Evolutionary conservation across 2,797 vertebrate genomes (phyloP).

Genomic region (Acridotheres tristis): DNA sequence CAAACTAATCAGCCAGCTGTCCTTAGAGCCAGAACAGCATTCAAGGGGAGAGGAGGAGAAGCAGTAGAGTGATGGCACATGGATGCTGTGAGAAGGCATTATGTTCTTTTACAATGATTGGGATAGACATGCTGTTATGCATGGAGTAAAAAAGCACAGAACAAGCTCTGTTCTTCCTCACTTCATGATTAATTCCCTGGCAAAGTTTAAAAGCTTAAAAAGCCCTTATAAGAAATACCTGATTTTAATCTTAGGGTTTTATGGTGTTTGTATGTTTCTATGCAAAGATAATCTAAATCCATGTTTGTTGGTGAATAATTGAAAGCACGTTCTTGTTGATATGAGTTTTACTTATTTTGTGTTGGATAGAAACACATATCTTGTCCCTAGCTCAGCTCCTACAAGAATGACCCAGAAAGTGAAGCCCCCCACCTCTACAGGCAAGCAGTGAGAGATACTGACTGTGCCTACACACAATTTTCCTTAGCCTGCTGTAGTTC

Average conservation of each 20-base stretch:
- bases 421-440: neutral
- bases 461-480: neutral
- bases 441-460: fast-evolving
- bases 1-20: neutral
- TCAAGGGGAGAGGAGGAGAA: neutral
- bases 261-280: neutral
- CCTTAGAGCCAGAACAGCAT: neutral
- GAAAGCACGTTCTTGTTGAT: neutral
- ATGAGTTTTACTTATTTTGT: neutral
- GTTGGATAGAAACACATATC: neutral
- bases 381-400: neutral
- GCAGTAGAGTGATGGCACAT: neutral
- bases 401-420: neutral
- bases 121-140: neutral
- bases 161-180: neutral
- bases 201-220: neutral
- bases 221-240: neutral
- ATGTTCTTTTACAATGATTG: neutral
- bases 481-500: neutral
- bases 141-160: neutral
- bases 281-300: neutral
- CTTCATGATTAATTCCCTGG: neutral
- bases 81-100: neutral
- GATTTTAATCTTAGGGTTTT: neutral
- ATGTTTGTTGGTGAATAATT: neutral